Evolutionary conservation across 2,888 invertebrate species (phyloP).

Genomic region (Pollenia angustigena): DNA sequence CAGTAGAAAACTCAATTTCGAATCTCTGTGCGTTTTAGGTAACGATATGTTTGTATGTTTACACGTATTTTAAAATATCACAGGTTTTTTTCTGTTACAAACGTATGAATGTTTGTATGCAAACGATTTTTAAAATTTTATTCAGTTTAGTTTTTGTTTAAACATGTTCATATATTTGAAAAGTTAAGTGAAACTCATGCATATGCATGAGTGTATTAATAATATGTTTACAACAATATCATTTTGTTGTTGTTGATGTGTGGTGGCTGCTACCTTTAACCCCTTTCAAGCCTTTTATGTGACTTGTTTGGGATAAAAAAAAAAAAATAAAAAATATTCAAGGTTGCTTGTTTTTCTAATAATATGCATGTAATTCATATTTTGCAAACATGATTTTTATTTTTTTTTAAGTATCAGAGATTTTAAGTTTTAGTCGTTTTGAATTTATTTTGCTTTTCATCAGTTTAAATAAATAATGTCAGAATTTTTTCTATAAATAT

Average conservation of each 20-base stretch:
- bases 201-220: conserved; percentile 33
- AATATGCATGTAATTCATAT: conserved; percentile 23
- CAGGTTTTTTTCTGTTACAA: too few relatives aligned
- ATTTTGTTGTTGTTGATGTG: not conserved
- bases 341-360: conserved; percentile 29
- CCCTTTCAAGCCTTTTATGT: conserved; percentile 23
- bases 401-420: not conserved
- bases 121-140: not conserved
- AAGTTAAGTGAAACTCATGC: conserved; percentile 22
- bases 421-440: not conserved
- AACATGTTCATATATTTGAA: not conserved
- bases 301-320: conserved; percentile 19
- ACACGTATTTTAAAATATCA: too few relatives aligned
- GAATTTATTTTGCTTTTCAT: not conserved
- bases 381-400: not conserved
- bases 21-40: too few relatives aligned
- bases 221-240: not conserved
- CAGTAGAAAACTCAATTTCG: too few relatives aligned
- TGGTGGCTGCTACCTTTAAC: conserved; percentile 28
- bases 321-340: not conserved
- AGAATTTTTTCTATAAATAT: too few relatives aligned
- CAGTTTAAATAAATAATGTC: too few relatives aligned
- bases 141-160: not conserved
- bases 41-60: too few relatives aligned
- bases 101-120: not conserved